Conservation (phyloP, 2,888 invertebrate genomes). For the Oligia latruncula region DNA sequence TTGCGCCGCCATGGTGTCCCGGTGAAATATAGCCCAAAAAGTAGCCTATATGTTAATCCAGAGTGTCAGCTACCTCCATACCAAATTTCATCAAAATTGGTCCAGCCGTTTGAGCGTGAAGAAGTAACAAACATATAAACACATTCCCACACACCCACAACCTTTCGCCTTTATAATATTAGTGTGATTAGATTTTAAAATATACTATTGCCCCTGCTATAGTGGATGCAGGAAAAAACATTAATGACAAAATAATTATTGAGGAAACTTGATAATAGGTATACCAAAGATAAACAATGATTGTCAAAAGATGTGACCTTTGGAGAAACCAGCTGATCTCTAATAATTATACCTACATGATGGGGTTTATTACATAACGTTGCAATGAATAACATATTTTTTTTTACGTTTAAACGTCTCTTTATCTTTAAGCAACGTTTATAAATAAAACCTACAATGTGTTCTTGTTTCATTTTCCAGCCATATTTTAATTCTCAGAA, state of each 20-base stretch:
- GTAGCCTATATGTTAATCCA: too few species aligned
- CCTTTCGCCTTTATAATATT: too few species aligned
- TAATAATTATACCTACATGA: not conserved
- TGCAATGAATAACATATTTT: not conserved
- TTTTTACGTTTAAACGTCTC: not conserved
- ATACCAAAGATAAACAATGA: not conserved
- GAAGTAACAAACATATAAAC: too few species aligned
- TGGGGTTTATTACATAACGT: not conserved
- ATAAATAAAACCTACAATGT: not conserved
- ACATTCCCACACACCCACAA: too few species aligned
- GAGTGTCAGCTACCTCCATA: too few species aligned
- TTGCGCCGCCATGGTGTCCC: too few species aligned
- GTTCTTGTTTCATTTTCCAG: not conserved
- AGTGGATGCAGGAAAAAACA: not conserved
- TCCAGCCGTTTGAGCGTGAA: too few species aligned
- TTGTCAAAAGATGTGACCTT: slow-evolving; percentile 10
- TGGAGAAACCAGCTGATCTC: not conserved
- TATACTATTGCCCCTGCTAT: too few species aligned
- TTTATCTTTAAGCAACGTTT: not conserved
- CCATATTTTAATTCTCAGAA: not conserved
- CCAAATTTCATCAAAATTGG: too few species aligned
- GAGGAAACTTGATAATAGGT: not conserved
- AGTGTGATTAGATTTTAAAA: too few species aligned
- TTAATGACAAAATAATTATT: slow-evolving; percentile 42
- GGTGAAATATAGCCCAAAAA: too few species aligned